Conservation (phyloP, 2,888 invertebrate species). For the Melikaiella ostensackeni region DNA sequence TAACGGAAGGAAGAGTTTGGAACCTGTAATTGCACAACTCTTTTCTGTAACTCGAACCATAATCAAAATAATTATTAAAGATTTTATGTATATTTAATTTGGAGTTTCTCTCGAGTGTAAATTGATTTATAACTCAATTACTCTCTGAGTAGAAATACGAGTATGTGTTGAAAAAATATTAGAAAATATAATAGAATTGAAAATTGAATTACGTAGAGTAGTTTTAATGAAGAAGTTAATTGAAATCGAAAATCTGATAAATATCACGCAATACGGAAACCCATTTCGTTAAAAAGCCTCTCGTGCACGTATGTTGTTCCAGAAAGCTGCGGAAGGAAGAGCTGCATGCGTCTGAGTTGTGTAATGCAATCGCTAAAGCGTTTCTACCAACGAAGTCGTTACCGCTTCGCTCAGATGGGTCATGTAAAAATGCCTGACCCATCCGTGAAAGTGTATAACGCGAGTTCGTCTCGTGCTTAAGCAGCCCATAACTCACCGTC, state of each 20-base stretch:
- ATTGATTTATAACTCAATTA: too few relatives aligned
- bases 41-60: neutral
- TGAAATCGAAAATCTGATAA: neutral
- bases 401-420: conserved; percentile 50
- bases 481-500: conserved; percentile 42
- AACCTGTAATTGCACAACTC: neutral
- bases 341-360: conserved; percentile 43
- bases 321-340: conserved; percentile 55
- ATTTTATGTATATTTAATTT: too few relatives aligned
- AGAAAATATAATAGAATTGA: too few relatives aligned
- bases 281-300: neutral
- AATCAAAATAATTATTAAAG: too few relatives aligned
- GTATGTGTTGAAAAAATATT: too few relatives aligned
- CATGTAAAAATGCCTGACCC: conserved; percentile 54
- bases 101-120: too few relatives aligned
- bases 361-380: conserved; percentile 45
- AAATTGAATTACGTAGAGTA: too few relatives aligned
- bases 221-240: neutral
- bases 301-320: conserved; percentile 20
- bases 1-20: neutral
- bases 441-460: conserved; percentile 54
- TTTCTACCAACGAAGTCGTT: conserved; percentile 41
- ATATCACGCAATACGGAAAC: neutral
- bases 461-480: conserved; percentile 33
- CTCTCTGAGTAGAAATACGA: too few relatives aligned